phyloP scores from a whole-genome alignment of 2,113 vertebrate genomes.

The Tyrannus savana region DNA sequence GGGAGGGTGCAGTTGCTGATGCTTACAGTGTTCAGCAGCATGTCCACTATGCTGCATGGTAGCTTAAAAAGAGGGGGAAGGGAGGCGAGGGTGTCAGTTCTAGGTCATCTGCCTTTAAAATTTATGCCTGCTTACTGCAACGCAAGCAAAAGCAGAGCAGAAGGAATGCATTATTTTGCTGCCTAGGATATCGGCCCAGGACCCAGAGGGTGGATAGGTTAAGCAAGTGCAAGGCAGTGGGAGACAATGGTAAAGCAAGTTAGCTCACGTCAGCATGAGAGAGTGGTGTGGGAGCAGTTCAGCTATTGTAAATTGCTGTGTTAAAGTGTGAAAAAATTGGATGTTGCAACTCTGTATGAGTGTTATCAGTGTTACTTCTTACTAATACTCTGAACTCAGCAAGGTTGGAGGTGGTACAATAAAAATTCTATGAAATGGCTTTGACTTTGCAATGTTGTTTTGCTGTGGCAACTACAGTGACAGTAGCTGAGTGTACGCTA shows the following conservation, averaged over 20 bases:
- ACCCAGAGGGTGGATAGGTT: background rate
- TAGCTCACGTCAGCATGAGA: background rate
- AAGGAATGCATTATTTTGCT: constrained; percentile 30
- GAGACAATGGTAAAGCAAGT: constrained; percentile 27
- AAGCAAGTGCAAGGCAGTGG: constrained; percentile 2
- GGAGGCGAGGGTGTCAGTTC: background rate
- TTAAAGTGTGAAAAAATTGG: background rate
- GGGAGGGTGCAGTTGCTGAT: background rate
- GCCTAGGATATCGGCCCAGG: background rate
- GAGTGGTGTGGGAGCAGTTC: constrained; percentile 17
- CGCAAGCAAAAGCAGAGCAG: background rate
- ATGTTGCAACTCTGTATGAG: background rate
- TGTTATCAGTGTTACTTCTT: background rate
- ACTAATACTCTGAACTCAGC: background rate
- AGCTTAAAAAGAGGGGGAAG: background rate
- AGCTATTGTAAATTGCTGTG: background rate
- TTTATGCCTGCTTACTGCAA: constrained; percentile 9
- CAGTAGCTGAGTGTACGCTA: background rate
- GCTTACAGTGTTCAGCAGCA: background rate
- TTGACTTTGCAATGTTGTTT: background rate
- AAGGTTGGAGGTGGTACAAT: background rate
- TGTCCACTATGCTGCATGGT: background rate
- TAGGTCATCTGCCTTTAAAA: constrained; percentile 20
- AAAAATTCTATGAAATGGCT: background rate
- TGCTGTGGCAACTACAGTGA: background rate